phyloP scores from a whole-genome alignment of 1,140 invertebrate species.

The Manduca sexta region DNA sequence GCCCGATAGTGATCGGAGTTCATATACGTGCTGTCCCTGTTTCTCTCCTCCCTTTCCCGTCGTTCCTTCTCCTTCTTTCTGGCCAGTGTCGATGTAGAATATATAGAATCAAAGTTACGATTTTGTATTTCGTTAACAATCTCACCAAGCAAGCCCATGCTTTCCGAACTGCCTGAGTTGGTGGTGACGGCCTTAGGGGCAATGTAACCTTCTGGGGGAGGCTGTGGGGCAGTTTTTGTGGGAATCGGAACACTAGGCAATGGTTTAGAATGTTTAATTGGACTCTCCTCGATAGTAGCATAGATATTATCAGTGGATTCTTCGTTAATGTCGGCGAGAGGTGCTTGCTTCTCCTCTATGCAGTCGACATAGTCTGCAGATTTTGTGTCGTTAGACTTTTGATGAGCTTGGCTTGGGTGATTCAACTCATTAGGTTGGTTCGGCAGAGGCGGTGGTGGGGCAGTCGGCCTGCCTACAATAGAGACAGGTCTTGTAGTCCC shows the following conservation, averaged over 20 bases:
- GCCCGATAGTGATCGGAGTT: constrained; percentile 73
- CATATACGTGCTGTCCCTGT: constrained; percentile 59
- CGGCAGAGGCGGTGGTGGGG: constrained; percentile 77
- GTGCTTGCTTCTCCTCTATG: constrained; percentile 76
- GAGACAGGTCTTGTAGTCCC: constrained; percentile 80
- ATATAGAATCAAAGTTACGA: constrained; percentile 88
- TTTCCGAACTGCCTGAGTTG: constrained; percentile 73
- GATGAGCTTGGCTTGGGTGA: constrained; percentile 25
- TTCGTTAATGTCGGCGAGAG: constrained; percentile 77
- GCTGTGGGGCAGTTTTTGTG: constrained; percentile 45
- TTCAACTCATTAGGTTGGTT: constrained; percentile 56
- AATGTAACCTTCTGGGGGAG: constrained; percentile 68
- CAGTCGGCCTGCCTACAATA: constrained; percentile 76
- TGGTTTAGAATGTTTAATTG: constrained; percentile 46
- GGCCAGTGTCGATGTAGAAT: constrained; percentile 81
- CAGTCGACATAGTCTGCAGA: constrained; percentile 83
- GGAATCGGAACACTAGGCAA: constrained; percentile 27
- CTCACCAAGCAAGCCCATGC: constrained; percentile 84
- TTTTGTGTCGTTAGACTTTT: constrained; percentile 46
- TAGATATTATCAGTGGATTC: constrained; percentile 87
- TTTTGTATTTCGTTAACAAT: constrained; percentile 91
- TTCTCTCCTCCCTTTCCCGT: constrained; percentile 38
- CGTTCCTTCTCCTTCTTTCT: constrained; percentile 76
- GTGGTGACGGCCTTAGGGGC: constrained; percentile 70
- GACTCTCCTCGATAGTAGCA: constrained; percentile 87